phyloP scores from a whole-genome alignment of 2,888 invertebrate species.

The Drosophila atripex region DNA sequence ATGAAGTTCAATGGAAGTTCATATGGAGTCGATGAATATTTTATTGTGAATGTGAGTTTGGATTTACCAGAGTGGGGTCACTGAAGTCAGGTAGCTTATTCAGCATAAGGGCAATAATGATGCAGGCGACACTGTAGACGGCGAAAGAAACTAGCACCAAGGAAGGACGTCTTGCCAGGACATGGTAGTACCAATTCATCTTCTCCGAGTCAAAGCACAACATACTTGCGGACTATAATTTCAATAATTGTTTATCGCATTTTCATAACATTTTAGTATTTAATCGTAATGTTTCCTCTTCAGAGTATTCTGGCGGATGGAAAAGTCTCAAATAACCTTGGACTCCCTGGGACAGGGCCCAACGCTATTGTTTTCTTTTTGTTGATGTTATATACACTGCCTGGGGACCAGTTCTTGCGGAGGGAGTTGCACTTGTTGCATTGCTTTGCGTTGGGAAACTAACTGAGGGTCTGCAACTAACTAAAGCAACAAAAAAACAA shows the following conservation, averaged over 20 bases:
- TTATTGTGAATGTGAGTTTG: neutral
- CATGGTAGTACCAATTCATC: conserved; percentile 87
- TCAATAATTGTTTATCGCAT: conserved; percentile 1
- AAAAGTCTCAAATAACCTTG: conserved; percentile 55
- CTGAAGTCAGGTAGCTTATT: conserved; percentile 91
- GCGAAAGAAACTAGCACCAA: conserved; percentile 87
- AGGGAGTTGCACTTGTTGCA: conserved; percentile 27
- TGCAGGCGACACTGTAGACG: conserved; percentile 87
- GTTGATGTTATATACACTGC: conserved; percentile 70
- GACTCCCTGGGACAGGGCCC: conserved; percentile 43
- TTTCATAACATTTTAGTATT: conserved; percentile 17
- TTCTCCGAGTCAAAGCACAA: conserved; percentile 72
- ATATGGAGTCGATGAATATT: no score
- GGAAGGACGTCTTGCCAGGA: conserved; percentile 88
- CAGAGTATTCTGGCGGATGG: conserved; percentile 24
- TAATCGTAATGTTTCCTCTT: neutral
- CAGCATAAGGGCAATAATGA: conserved; percentile 87
- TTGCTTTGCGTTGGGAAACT: conserved; percentile 4
- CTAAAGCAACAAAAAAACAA: conserved; percentile 37
- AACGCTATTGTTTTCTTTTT: conserved; percentile 55
- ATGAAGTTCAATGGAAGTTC: no score
- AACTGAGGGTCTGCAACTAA: conserved; percentile 28
- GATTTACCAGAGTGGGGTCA: conserved; percentile 90
- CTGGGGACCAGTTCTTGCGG: conserved; percentile 24
- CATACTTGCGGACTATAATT: conserved; percentile 39